phyloP scores from a whole-genome alignment of 2,888 invertebrate genomes.

The Chromoteleia sp. region DNA sequence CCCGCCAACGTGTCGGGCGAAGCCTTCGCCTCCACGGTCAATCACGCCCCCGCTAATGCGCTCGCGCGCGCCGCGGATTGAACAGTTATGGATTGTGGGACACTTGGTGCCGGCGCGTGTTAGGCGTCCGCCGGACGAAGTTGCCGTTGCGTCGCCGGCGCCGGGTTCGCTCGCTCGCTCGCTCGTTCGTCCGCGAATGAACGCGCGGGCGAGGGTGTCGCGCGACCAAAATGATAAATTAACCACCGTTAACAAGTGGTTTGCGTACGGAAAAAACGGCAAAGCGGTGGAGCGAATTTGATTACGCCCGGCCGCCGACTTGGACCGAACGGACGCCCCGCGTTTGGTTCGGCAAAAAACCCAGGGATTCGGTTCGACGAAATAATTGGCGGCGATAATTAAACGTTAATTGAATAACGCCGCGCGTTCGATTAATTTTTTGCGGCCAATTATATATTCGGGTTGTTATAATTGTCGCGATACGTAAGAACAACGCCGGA shows the following conservation, averaged over 20 bases:
- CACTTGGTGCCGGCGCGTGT: no score
- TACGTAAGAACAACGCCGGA: not conserved
- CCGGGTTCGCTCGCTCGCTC: not conserved
- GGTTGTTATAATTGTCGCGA: conserved; percentile 7
- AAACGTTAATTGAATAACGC: not conserved
- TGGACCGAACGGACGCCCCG: not conserved
- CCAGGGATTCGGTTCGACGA: not conserved
- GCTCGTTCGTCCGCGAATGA: conserved; percentile 16
- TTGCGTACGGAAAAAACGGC: conserved; percentile 2
- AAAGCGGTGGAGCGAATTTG: conserved; percentile 1
- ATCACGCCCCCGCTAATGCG: no score
- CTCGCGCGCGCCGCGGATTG: no score
- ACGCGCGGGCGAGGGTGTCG: conserved; percentile 13
- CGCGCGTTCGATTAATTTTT: conserved; percentile 15
- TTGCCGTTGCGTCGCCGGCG: no score
- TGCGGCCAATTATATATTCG: not conserved
- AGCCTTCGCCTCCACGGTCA: no score
- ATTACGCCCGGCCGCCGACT: not conserved
- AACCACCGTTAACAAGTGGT: conserved; percentile 20
- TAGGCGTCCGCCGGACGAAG: no score
- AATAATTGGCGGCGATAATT: conserved; percentile 16
- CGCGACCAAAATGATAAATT: conserved; percentile 20
- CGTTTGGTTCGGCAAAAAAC: not conserved
- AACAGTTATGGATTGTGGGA: no score
- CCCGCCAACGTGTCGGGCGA: no score